Evolutionary conservation across 1,140 invertebrate species (phyloP).

Genomic region (Pachyrhynchus sulphureomaculatus): DNA sequence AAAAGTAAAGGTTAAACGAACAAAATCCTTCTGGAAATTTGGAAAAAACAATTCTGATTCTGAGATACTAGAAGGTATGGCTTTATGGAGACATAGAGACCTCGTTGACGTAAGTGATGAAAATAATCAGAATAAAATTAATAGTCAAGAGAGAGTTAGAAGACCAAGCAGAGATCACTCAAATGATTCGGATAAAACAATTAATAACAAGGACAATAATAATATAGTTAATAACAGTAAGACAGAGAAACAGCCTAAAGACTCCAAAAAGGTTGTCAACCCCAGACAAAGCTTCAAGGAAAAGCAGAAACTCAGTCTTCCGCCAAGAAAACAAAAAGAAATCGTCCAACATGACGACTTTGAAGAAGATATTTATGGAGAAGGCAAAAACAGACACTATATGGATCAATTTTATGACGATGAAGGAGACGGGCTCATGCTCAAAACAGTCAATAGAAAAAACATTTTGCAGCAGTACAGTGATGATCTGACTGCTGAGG

Average conservation of each 20-base stretch:
- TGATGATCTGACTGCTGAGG: conserved; percentile 54
- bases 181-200: conserved; percentile 49
- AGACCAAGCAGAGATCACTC: conserved; percentile 43
- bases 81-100: conserved; percentile 80
- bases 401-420: conserved; percentile 64
- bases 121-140: conserved; percentile 47
- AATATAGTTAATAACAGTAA: not conserved
- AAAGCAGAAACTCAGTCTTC: conserved; percentile 40
- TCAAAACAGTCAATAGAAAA: conserved; percentile 65
- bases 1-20: conserved; percentile 68
- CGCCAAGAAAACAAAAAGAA: conserved; percentile 48
- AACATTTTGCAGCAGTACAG: conserved; percentile 70
- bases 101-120: conserved; percentile 67
- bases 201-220: conserved; percentile 37
- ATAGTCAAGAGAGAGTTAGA: conserved; percentile 28
- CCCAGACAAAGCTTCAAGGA: conserved; percentile 40
- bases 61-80: conserved; percentile 79
- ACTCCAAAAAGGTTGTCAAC: conserved; percentile 17
- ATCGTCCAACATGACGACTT: conserved; percentile 49
- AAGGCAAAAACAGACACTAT: conserved; percentile 55
- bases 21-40: conserved; percentile 84
- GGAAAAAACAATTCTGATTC: conserved; percentile 67
- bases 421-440: conserved; percentile 61
- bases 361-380: conserved; percentile 33
- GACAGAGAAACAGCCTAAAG: conserved; percentile 14